These are phyloP conservation scores for Ardeotis arabs DNA, from an alignment of 2,113 vertebrate species.

Conservation along the genomic window DNA sequence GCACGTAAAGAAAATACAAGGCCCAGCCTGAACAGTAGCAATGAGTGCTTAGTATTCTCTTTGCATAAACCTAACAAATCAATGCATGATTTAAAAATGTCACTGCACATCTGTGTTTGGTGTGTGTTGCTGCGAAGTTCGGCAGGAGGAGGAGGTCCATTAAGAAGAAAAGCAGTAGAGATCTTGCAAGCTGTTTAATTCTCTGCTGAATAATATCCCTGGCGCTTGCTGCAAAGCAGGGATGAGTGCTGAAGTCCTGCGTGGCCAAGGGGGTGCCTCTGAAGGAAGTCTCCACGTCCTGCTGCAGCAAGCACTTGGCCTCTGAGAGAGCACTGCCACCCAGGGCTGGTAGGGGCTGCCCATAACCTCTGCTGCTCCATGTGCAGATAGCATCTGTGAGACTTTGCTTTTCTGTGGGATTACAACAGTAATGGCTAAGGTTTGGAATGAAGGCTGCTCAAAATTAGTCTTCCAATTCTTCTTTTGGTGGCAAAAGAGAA, in stretches of 20 bases:
- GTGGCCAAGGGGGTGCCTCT: neutral
- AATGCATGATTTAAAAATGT: slow-evolving; percentile 19
- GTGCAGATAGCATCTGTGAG: neutral
- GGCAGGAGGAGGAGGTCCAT: neutral
- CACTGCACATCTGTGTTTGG: slow-evolving; percentile 5
- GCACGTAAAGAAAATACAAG: neutral
- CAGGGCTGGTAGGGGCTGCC: neutral
- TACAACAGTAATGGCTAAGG: neutral
- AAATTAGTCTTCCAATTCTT: slow-evolving; percentile 8
- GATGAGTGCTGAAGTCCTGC: neutral
- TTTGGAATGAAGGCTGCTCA: neutral
- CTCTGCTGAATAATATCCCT: neutral
- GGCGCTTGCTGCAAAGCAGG: neutral
- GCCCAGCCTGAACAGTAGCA: neutral
- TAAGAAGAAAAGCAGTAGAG: neutral
- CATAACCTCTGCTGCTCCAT: neutral
- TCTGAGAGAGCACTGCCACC: neutral
- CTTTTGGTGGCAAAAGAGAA: neutral
- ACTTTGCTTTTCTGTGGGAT: neutral
- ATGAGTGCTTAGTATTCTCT: neutral
- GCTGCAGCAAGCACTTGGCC: neutral
- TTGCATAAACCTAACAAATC: slow-evolving; percentile 12
- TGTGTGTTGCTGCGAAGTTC: neutral
- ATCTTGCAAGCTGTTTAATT: neutral
- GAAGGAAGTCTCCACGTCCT: neutral